phyloP scores from a whole-genome alignment of 37 sponge, comb jelly and placozoan species.

The Tethya wilhelma region DNA sequence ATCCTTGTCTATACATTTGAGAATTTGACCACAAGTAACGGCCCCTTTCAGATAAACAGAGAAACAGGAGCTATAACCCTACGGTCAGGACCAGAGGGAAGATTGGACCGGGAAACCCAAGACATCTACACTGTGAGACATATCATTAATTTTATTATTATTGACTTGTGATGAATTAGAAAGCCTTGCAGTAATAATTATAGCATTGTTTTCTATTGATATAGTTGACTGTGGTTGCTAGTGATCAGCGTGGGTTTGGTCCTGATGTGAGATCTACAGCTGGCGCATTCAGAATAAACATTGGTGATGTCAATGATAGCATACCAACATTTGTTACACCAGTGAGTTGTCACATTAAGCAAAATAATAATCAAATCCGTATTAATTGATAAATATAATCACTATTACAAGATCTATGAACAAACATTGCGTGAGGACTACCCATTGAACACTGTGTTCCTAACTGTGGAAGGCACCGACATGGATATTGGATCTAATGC shows the following conservation, averaged over 20 bases:
- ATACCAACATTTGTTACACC: conserved; percentile 9
- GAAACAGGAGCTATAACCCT: conserved; percentile 7
- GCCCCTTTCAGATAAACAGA: conserved; percentile 39
- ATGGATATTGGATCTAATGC: conserved; percentile 47
- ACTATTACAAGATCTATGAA: background rate
- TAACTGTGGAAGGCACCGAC: conserved; percentile 14
- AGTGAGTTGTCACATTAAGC: conserved; percentile 2
- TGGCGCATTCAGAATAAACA: conserved; percentile 7
- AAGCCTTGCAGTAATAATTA: background rate
- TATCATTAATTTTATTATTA: background rate
- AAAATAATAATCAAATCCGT: background rate
- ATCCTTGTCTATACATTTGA: conserved; percentile 28
- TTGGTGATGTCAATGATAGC: conserved; percentile 57
- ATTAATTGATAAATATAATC: background rate
- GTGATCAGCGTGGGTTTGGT: conserved; percentile 15
- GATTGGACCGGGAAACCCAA: conserved; percentile 18
- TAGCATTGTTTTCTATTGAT: background rate
- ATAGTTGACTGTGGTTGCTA: conserved; percentile 17
- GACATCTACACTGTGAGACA: conserved; percentile 5
- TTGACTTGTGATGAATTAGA: background rate
- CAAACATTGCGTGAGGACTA: background rate
- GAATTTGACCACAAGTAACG: background rate
- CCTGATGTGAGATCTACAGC: conserved; percentile 1
- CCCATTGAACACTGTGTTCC: background rate
- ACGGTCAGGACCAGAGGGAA: background rate